Base-by-base conservation (phyloP, 2,888 invertebrate genomes). In the Anthrax anthrax region DNA sequence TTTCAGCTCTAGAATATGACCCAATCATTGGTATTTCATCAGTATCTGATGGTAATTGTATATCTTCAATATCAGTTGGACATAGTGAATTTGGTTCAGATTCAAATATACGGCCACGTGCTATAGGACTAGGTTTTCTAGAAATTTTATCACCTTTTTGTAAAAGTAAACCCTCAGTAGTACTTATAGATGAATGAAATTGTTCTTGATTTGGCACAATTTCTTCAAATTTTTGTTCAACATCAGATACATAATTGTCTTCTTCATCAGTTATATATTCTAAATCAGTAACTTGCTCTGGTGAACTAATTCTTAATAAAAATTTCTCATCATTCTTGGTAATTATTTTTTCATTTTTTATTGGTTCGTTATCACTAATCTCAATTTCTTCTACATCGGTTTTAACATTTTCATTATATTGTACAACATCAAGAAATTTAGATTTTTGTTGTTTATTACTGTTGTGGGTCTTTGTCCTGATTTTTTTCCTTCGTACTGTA, bases 51-150 rank as follows among this genome's bases (percentile, higher is more conserved):
- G 70, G 66, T 18, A 64, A 58, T 49, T 62, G 63, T 10, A 72
- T 51, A 47, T 74, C 72, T 56, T 74, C 73, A 6, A 64, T 58
- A 49, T 73, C 73, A 1, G 73, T 72, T 10, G 57, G 54, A 36
- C 56, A 55, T 29, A 59, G 58, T 19, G 47, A 47, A 42, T 29
- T 46, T 16, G 27, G 23, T 27, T 23, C 23, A 27, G 13, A 18
- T 39, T 10, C 19, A 37, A 12, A 17, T 23, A n/a, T 37, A 16
- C 14, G 14, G 14, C 13, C 6, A 39, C 18, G 18, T 8, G 16
- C 13, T 14, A 44, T 53, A 50, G 23, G 52, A 32, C 36, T 55
- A 57, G 45, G 47, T 51, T 37, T 50, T 36, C 14, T 48, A 47
- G 39, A 18, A n/a, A 18, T 38, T 14, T 42, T 41, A 14, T 16